Percentiles rank a stretch among this genome's conserved stretches.
These are phyloP conservation scores for Cyclophora albipunctata DNA, from an alignment of 2,888 invertebrate genomes.

Conservation along the genomic window DNA sequence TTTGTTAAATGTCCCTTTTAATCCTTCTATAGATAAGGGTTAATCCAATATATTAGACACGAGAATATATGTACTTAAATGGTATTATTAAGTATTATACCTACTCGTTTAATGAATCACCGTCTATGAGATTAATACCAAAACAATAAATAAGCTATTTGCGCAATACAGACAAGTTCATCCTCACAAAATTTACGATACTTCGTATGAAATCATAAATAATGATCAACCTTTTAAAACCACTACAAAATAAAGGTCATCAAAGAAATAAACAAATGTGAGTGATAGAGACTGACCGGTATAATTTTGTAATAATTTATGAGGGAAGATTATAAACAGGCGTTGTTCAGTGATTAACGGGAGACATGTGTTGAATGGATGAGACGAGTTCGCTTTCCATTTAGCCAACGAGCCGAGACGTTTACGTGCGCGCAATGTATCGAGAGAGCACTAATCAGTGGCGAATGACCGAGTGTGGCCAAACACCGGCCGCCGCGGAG, in stretches of 20 bases:
- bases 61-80: too few relatives aligned
- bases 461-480: slow-evolving; percentile 4
- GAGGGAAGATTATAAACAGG: neutral
- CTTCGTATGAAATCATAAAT: too few relatives aligned
- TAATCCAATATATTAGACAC: too few relatives aligned
- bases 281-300: neutral
- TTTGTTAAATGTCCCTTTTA: too few relatives aligned
- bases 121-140: too few relatives aligned
- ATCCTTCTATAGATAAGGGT: too few relatives aligned
- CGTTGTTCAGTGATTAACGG: slow-evolving; percentile 5
- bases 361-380: slow-evolving; percentile 4
- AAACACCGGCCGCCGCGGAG: slow-evolving; percentile 3
- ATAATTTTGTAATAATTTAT: neutral
- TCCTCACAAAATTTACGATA: too few relatives aligned
- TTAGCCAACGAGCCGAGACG: slow-evolving; percentile 2
- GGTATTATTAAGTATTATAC: too few relatives aligned
- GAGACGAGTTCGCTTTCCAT: slow-evolving; percentile 13
- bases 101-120: too few relatives aligned
- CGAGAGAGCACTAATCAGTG: slow-evolving; percentile 9
- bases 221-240: too few relatives aligned
- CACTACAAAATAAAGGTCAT: slow-evolving; percentile 8
- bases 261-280: slow-evolving; percentile 1
- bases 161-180: too few relatives aligned
- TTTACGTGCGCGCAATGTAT: slow-evolving; percentile 9
- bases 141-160: too few relatives aligned